Evolutionary conservation across 30 jellyfish, hydroid and myxozoan species (phyloP).

Genomic region (Aurelia coerulea): DNA sequence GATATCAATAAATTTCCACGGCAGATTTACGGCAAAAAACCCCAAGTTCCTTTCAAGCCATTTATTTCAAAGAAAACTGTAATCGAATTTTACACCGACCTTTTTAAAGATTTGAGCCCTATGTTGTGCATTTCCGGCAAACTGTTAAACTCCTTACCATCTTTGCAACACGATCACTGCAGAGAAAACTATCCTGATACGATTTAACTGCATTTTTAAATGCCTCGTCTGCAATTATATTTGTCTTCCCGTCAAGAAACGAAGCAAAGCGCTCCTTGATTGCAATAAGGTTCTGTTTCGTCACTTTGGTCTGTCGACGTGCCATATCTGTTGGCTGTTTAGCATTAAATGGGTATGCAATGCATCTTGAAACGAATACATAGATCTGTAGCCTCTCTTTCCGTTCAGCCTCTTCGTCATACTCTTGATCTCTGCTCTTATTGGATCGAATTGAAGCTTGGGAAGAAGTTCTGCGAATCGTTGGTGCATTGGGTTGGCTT

Average conservation of each 20-base stretch:
- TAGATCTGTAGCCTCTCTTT: slow-evolving; percentile 83
- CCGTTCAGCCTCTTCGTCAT: slow-evolving; percentile 91
- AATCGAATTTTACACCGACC: too few species aligned
- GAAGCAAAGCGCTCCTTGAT: slow-evolving; percentile 92
- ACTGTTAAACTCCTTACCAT: slow-evolving; percentile 50
- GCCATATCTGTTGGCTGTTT: slow-evolving; percentile 97
- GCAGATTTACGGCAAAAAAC: too few species aligned
- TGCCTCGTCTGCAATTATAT: slow-evolving; percentile 95
- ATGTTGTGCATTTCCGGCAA: too few species aligned
- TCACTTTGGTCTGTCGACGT: slow-evolving; percentile 89
- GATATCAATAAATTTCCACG: too few species aligned
- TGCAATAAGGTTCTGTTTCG: slow-evolving; percentile 85
- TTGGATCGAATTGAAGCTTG: slow-evolving; percentile 42
- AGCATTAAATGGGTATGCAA: slow-evolving; percentile 97
- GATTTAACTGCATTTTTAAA: slow-evolving; percentile 85
- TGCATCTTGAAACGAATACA: slow-evolving; percentile 91
- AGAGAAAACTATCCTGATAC: slow-evolving; percentile 86
- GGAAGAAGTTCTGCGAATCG: slow-evolving; percentile 50
- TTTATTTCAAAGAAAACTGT: too few species aligned
- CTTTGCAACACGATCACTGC: slow-evolving; percentile 95
- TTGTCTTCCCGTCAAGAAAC: slow-evolving; percentile 90
- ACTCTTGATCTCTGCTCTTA: slow-evolving; percentile 28
- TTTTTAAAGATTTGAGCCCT: background rate
- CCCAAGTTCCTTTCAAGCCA: too few species aligned
- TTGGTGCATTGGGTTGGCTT: slow-evolving; percentile 9